A percentile compares a stretch with the other conserved stretches of the same genome.
These are phyloP conservation scores for Pollicipes pollicipes DNA, from an alignment of 1,140 invertebrate genomes.

Conservation along the genomic window DNA sequence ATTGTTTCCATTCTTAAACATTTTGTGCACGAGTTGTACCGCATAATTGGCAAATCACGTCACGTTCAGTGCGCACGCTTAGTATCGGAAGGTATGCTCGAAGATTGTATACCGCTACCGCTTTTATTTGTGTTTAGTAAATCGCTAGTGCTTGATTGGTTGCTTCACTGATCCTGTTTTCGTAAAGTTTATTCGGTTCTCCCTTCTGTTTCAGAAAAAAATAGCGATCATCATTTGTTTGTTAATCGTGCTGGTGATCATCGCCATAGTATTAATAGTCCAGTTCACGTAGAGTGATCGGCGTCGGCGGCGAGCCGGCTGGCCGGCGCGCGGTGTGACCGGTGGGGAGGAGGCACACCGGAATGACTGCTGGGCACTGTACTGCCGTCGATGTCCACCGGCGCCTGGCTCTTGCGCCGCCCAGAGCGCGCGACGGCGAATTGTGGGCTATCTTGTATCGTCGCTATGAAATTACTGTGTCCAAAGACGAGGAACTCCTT, in stretches of 20 bases:
- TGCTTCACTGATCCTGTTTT: background rate
- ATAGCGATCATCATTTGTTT: slow-evolving; percentile 5
- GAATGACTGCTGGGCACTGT: too few relatives aligned
- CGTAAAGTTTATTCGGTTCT: background rate
- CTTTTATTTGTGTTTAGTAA: background rate
- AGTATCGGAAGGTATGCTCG: too few relatives aligned
- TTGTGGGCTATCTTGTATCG: too few relatives aligned
- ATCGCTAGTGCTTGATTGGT: background rate
- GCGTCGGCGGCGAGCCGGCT: background rate
- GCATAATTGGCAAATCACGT: too few relatives aligned
- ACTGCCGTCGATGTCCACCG: too few relatives aligned
- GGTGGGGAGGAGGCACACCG: too few relatives aligned
- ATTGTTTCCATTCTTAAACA: too few relatives aligned
- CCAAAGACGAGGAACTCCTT: background rate
- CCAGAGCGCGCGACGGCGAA: too few relatives aligned
- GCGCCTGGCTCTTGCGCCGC: too few relatives aligned
- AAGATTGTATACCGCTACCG: background rate
- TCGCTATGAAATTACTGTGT: background rate
- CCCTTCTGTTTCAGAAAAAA: slow-evolving; percentile 1
- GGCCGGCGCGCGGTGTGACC: too few relatives aligned
- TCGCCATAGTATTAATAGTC: background rate
- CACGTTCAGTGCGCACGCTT: too few relatives aligned
- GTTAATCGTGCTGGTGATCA: background rate
- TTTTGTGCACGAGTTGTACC: too few relatives aligned
- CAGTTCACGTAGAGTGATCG: background rate